Evolutionary conservation across 2,113 vertebrate species (phyloP), one percentile per base, ranked within the genome.

Genomic region (Notiomystis cincta): DNA sequence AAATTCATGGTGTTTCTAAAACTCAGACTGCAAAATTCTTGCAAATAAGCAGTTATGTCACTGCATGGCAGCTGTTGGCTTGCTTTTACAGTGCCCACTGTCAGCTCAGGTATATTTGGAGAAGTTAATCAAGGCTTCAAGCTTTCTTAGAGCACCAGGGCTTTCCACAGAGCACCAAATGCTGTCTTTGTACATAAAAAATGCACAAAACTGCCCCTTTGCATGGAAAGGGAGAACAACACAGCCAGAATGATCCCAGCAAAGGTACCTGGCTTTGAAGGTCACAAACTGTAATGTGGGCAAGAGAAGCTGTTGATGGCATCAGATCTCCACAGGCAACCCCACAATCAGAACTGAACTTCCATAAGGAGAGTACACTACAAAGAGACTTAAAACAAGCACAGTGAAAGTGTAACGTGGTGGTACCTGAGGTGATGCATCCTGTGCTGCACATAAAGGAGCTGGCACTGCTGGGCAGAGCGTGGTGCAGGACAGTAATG

Each of bases 361-460:
- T 70, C 17, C 0, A 0, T 0, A 25, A 25, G 45, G 14, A 57
- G 10, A 82, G 18, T 7, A 11, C 0, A 0, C 22, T 8, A 66
- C 12, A 15, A n/a, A 75, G 33, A 84, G 33, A 45, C 50, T 62
- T 48, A 40, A 35, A 87, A 13, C 15, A 50, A 87, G 18, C 5
- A 6, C 45, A 10, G 5, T 12, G 47, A 3, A 57, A 25, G 54
- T 2, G 47, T 18, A 30, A n/a, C 27, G 9, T 45, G 28, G 27
- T 7, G 8, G 58, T 1, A 76, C 40, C 40, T 0, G 1, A 35
- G 53, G 4, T 22, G 9, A 9, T 0, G 6, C 35, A 33, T 6
- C 1, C 1, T 19, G 25, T 1, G 2, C 78, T 21, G 21, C 70
- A 6, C 53, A 21, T 1, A 3, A 18, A 15, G 3, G 51, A 31